phyloP scores from a whole-genome alignment of 2,797 vertebrate genomes.

The Delichon dasypus region DNA sequence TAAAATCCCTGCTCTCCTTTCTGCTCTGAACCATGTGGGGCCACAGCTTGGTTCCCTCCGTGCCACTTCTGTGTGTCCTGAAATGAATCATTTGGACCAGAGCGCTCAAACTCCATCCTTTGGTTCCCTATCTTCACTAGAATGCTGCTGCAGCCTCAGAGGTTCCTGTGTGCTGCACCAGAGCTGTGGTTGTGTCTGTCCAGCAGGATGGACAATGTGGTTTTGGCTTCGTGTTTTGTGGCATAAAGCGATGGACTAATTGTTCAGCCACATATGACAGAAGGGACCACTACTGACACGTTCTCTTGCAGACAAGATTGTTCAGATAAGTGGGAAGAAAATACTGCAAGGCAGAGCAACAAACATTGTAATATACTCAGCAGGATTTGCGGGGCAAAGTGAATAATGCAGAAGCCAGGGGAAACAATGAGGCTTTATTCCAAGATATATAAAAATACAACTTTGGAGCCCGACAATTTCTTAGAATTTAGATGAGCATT shows the following conservation, averaged over 20 bases:
- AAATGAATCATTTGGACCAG: neutral
- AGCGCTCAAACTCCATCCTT: neutral
- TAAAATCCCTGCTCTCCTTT: neutral
- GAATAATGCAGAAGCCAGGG: neutral
- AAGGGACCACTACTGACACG: neutral
- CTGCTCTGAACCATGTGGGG: neutral
- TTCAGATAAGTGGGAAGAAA: neutral
- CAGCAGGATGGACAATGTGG: fast-evolving
- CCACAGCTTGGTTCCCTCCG: neutral
- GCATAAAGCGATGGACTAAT: fast-evolving
- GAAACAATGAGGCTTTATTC: neutral
- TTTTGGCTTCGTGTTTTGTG: neutral
- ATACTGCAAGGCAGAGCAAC: neutral
- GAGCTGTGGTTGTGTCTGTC: neutral
- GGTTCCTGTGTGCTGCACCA: neutral
- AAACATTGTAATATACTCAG: neutral
- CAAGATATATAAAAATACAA: neutral
- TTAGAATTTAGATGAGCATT: neutral
- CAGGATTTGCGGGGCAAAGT: neutral
- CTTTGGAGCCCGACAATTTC: neutral
- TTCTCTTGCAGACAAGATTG: neutral
- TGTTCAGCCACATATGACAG: neutral
- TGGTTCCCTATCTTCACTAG: neutral
- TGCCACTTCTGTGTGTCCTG: fast-evolving
- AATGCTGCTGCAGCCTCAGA: neutral